A percentile compares a stretch with the other conserved stretches of the same genome.
These are phyloP conservation scores for Melangyna quadrimaculata DNA, from an alignment of 2,888 invertebrate species.

Conservation along the genomic window DNA sequence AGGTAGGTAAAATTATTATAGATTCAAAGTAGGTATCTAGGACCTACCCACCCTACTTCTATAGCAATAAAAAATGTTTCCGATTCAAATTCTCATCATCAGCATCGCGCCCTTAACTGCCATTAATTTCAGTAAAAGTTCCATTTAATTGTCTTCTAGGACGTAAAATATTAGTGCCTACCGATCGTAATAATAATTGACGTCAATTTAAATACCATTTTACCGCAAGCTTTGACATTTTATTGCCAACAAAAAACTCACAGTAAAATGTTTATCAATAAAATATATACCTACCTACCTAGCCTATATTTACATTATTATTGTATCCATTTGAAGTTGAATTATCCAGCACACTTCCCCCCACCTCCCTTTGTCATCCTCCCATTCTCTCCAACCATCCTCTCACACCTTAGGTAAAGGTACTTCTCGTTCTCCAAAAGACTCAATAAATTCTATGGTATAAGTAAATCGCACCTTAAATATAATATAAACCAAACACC, in stretches of 20 bases:
- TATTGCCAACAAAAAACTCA: neutral
- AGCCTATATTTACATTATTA: no score
- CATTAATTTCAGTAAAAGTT: neutral
- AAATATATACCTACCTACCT: no score
- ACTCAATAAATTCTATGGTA: slow-evolving; percentile 14
- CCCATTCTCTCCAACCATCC: neutral
- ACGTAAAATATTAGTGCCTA: slow-evolving; percentile 6
- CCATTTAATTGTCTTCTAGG: slow-evolving; percentile 6
- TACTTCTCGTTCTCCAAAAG: neutral
- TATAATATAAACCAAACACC: neutral
- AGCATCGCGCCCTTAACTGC: neutral
- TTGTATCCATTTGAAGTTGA: slow-evolving; percentile 16
- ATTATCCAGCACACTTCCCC: neutral
- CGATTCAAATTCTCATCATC: neutral
- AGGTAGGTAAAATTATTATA: no score
- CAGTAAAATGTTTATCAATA: slow-evolving; percentile 19
- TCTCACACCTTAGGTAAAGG: no score
- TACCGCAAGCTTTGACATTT: slow-evolving; percentile 13
- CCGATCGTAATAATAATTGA: slow-evolving; percentile 21
- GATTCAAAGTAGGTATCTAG: no score
- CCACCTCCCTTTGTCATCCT: neutral
- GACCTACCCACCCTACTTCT: no score
- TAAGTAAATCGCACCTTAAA: slow-evolving; percentile 27
- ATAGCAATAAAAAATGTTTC: neutral
- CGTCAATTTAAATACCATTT: slow-evolving; percentile 19